Conservation (phyloP, 2,888 invertebrate species). For the Frankliniella intonsa region DNA sequence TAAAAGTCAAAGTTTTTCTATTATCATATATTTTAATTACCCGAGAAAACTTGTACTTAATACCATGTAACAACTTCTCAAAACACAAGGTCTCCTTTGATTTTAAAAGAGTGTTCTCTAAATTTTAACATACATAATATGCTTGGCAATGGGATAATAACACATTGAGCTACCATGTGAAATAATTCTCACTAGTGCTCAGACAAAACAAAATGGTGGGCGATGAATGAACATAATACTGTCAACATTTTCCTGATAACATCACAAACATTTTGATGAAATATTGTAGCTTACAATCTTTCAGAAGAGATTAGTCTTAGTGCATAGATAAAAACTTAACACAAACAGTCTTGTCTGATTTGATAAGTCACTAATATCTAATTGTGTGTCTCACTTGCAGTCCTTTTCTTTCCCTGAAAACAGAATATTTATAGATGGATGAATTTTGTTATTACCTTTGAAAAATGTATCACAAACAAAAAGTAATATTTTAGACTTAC, state of each 20-base stretch:
- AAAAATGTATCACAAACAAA: neutral
- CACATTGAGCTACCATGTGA: neutral
- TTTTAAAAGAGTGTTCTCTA: no score
- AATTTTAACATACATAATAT: no score
- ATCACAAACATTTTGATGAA: neutral
- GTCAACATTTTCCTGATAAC: neutral
- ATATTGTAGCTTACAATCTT: neutral
- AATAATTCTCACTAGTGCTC: no score
- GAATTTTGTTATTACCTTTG: neutral
- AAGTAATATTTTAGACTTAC: neutral
- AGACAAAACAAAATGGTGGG: no score
- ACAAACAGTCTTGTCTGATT: neutral
- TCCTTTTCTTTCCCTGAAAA: conserved; percentile 1
- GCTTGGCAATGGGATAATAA: neutral
- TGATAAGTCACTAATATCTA: neutral
- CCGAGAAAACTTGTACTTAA: no score
- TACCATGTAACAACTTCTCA: no score
- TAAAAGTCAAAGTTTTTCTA: neutral
- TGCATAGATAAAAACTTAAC: neutral
- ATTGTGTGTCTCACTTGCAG: conserved; percentile 7
- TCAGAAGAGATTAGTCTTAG: neutral
- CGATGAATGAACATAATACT: neutral
- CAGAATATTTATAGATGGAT: neutral
- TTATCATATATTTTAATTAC: no score
- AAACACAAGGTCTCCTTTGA: no score